Base-by-base conservation (phyloP, 2,113 vertebrate species). In the Antigone vipio region DNA sequence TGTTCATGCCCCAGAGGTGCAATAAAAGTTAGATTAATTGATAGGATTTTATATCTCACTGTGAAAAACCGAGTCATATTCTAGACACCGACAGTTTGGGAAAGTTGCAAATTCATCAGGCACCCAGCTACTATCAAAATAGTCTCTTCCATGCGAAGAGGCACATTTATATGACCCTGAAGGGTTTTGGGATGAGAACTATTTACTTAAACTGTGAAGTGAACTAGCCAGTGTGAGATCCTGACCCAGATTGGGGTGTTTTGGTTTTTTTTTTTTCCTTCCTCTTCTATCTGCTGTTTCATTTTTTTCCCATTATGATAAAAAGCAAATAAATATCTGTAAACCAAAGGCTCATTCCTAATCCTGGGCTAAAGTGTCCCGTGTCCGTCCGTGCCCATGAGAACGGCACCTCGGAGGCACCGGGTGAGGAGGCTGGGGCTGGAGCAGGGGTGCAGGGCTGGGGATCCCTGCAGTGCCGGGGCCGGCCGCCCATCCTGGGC, bases 121-220 rank as follows among this genome's bases (percentile, higher is more conserved):
- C 95, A 96, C 93, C 95, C 97, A 96, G 90, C 93, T 96, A 96
- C 92, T 97, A 97, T 97, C 93, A 94, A 97, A 98, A 98, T 96
- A 97, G 91, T 92, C 92, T 93, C 75, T 97, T 97, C 96, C 95
- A 97, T 96, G 92, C 76, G 74, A 97, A 97, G 95, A 98, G 92
- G 91, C 96, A 93, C 95, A 97, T 97, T 96, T 97, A 81, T 93
- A 76, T 96, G 97, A 97, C 97, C 95, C 94, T 89, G 93, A 97
- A 97, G 94, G 97, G 95, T 92, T 95, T 96, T 88, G 89, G 95
- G 94, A 97, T 97, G 97, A 97, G 96, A 98, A 97, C 90, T 98
- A 97, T 98, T 98, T 98, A 97, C 97, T 97, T 98, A 98, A 97
- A 97, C 96, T 94, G 94, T 60, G 93, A 96, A 96, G 94, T 97